phyloP scores from a whole-genome alignment of 2,113 vertebrate genomes.

The Entelurus aequoreus region DNA sequence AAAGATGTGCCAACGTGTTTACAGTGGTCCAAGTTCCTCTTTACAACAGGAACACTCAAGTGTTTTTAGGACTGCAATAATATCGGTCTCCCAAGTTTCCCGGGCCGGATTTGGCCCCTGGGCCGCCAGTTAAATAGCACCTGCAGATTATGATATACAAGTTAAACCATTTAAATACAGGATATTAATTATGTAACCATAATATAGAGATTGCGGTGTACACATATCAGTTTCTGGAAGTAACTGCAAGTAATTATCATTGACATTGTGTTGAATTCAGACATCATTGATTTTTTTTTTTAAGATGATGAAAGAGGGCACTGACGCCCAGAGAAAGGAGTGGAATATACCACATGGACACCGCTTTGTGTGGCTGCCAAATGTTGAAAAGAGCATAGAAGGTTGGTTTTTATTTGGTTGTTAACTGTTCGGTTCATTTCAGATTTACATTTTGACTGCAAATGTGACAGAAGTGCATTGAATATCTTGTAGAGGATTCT shows the following conservation, averaged over 20 bases:
- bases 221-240: neutral
- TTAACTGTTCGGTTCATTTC: neutral
- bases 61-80: too few relatives aligned
- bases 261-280: neutral
- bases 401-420: constrained; percentile 62
- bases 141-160: too few relatives aligned
- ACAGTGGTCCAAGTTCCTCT: too few relatives aligned
- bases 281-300: constrained; percentile 18
- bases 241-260: too few relatives aligned
- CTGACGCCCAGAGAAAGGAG: constrained; percentile 76
- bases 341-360: constrained; percentile 79
- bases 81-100: too few relatives aligned
- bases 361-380: constrained; percentile 86
- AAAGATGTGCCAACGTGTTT: too few relatives aligned
- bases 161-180: too few relatives aligned
- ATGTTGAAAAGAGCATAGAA: constrained; percentile 78
- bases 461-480: neutral
- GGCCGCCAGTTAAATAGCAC: too few relatives aligned
- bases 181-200: too few relatives aligned
- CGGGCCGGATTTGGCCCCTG: too few relatives aligned
- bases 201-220: too few relatives aligned
- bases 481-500: constrained; percentile 80
- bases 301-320: constrained; percentile 89
- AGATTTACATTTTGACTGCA: neutral
- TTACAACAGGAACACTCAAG: too few relatives aligned